Conservation (phyloP, 92 coral and sea anemone genomes). For the Paragorgia papillata region DNA sequence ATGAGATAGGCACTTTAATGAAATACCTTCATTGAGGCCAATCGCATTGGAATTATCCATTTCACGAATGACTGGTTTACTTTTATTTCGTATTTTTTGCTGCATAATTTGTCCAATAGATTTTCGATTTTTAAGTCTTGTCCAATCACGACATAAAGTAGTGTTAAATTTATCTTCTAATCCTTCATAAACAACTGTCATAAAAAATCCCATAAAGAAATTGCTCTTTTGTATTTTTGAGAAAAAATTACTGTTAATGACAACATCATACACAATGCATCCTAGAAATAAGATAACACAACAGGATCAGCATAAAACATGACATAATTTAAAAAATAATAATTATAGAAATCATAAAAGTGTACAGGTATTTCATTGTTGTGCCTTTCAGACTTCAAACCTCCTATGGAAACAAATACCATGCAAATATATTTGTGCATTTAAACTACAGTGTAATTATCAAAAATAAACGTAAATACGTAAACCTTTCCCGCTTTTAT, state of each 20-base stretch:
- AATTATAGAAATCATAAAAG: background rate
- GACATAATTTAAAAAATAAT: background rate
- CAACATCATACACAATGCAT: conserved; percentile 90
- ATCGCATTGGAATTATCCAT: conserved; percentile 41
- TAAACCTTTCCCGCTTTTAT: conserved; percentile 86
- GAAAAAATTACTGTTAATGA: conserved; percentile 72
- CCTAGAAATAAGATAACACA: conserved; percentile 54
- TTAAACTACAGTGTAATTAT: no score
- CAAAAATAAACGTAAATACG: no score
- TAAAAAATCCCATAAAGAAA: conserved; percentile 80
- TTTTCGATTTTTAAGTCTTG: conserved; percentile 78
- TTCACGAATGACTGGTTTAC: conserved; percentile 94
- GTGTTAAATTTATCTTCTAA: conserved; percentile 83
- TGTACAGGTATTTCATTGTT: no score
- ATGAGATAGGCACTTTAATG: no score
- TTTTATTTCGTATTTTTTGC: conserved; percentile 71
- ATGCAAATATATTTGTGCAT: no score
- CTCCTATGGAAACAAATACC: no score
- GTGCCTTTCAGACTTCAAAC: no score
- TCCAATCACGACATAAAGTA: conserved; percentile 76
- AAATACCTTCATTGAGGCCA: no score
- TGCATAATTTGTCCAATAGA: conserved; percentile 74
- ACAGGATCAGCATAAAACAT: background rate
- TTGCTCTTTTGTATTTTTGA: conserved; percentile 72
- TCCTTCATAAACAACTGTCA: conserved; percentile 91